Conservation (phyloP, 2,113 vertebrate species). For the Geococcyx californianus region DNA sequence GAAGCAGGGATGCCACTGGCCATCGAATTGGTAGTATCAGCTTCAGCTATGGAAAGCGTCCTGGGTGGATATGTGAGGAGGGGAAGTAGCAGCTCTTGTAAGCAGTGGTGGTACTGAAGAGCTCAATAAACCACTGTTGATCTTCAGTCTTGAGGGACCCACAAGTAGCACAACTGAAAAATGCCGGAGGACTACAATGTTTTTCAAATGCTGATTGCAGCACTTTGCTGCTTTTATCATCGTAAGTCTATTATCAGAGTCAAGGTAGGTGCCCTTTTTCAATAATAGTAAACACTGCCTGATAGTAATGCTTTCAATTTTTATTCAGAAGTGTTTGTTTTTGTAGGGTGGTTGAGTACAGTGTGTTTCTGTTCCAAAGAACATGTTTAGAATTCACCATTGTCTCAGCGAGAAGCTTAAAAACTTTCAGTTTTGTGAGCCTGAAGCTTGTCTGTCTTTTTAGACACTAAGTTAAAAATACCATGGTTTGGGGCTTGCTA, state of each 20-base stretch:
- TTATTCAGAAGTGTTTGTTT: conserved; percentile 5
- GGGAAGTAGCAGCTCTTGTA: neutral
- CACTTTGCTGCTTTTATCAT: conserved; percentile 95
- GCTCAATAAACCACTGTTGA: neutral
- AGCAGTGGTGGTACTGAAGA: neutral
- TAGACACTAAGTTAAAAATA: neutral
- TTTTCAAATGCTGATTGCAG: conserved; percentile 83
- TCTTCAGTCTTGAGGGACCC: neutral
- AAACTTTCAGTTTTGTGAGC: neutral
- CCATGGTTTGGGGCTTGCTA: neutral
- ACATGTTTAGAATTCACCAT: neutral
- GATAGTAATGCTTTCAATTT: neutral
- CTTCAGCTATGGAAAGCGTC: conserved; percentile 65
- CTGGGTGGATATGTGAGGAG: neutral
- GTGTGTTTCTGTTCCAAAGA: neutral
- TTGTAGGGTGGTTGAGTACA: neutral
- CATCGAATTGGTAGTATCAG: conserved; percentile 63
- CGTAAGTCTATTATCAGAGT: conserved; percentile 85
- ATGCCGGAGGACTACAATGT: conserved; percentile 90
- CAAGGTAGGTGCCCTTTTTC: conserved; percentile 82
- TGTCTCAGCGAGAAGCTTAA: neutral
- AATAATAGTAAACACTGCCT: neutral
- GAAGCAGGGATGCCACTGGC: conserved; percentile 62
- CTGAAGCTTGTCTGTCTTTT: neutral
- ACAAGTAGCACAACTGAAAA: conserved; percentile 20